Conservation (phyloP, 2,113 vertebrate genomes). For the Hippopotamus amphibius region DNA sequence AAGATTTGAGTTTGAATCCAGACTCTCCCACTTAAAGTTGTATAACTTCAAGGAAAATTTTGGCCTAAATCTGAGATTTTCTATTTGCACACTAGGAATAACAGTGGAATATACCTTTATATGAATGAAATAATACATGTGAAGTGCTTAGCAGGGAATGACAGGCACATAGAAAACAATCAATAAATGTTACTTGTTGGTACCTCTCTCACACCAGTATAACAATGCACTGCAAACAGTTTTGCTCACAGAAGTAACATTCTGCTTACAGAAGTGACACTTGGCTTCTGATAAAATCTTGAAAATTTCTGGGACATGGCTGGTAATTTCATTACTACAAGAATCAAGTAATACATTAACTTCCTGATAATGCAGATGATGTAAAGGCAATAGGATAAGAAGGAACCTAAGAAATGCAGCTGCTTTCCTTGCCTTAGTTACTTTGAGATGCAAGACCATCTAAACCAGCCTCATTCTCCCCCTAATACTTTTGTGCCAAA, state of each 20-base stretch:
- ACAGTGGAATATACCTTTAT: neutral
- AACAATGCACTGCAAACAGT: neutral
- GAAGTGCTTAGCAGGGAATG: neutral
- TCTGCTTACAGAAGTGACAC: neutral
- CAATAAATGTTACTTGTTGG: neutral
- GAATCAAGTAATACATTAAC: neutral
- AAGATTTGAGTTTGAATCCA: neutral
- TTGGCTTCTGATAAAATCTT: neutral
- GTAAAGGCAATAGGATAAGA: neutral
- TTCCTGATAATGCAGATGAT: neutral
- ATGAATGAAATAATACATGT: neutral
- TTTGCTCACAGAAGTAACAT: neutral
- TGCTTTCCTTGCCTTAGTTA: neutral
- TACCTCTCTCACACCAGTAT: neutral
- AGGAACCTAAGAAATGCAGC: neutral
- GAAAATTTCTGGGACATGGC: neutral
- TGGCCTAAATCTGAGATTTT: neutral
- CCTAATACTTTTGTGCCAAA: neutral
- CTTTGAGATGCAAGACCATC: neutral
- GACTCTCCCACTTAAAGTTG: neutral
- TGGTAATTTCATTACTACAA: slow-evolving; percentile 35
- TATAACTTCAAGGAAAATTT: neutral
- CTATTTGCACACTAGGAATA: neutral
- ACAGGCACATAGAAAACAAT: neutral
- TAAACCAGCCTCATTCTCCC: neutral